A percentile compares a stretch with the other conserved stretches of the same genome.
These are phyloP conservation scores for Lampris incognitus DNA, from an alignment of 2,113 vertebrate species.

Conservation along the genomic window DNA sequence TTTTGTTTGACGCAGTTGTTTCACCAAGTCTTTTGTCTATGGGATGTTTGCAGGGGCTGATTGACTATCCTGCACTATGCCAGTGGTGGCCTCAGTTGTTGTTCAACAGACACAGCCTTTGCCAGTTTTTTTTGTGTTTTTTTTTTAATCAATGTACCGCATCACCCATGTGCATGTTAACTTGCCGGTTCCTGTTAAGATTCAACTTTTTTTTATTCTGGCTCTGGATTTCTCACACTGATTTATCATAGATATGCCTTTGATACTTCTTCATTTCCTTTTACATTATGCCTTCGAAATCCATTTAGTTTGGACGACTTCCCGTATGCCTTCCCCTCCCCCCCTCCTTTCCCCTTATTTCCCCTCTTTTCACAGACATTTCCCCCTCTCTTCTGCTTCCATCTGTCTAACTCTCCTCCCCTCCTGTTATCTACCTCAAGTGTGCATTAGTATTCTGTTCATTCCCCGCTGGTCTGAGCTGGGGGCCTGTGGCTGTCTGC, in stretches of 20 bases:
- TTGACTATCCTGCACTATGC: background rate
- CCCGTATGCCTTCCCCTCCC: constrained; percentile 14
- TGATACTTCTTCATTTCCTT: constrained; percentile 2
- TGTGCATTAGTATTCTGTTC: constrained; percentile 79
- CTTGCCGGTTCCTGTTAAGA: background rate
- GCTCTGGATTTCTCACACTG: constrained; percentile 13
- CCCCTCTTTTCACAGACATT: constrained; percentile 24
- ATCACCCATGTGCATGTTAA: background rate
- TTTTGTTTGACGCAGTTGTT: background rate
- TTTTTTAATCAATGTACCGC: background rate
- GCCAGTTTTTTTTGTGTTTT: background rate
- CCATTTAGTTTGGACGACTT: constrained; percentile 1
- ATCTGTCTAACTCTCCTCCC: constrained; percentile 29
- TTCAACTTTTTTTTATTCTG: background rate
- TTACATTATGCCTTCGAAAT: background rate
- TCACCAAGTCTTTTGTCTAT: background rate
- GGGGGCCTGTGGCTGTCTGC: constrained; percentile 64
- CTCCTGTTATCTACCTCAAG: constrained; percentile 36
- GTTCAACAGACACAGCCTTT: background rate
- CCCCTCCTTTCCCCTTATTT: constrained; percentile 5
- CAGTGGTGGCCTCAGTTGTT: background rate
- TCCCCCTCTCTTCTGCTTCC: constrained; percentile 17
- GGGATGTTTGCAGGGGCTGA: background rate
- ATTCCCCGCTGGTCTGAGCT: constrained; percentile 61
- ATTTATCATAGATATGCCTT: constrained; percentile 28